Evolutionary conservation across 1,140 invertebrate species (phyloP), one percentile per base, ranked within the genome.

Genomic region (Sycophila sp.): DNA sequence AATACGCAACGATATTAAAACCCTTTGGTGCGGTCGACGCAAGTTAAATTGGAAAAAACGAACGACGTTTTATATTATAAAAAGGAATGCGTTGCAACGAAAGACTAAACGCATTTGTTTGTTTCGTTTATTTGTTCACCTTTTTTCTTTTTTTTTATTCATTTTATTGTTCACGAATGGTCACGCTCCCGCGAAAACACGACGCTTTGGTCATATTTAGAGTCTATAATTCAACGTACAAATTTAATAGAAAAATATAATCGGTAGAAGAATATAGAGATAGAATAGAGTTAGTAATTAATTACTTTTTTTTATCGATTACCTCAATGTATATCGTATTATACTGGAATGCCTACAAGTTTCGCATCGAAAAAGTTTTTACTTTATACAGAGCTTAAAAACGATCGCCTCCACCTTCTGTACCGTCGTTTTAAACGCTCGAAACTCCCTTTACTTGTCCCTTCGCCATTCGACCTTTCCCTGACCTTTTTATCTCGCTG

Each of bases 221-320:
- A 82, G 79, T 81, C 81, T 83, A 84, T 75, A 84, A 86, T 84
- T 83, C 77, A 85, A 86, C 83, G 82, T 86, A 85, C 83, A 86
- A 86, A 85, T 85, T 79, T 81, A 85, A 86, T 86, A 86, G 85
- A 85, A 86, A 86, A 86, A 86, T 86, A 86, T 85, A 85, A 84
- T 85, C 73, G 82, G 83, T 86, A 85, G 82, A 85, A 85, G 83
- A 85, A 85, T 83, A 84, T 86, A 85, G 83, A 85, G 82, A 85
- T 86, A 85, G 81, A 83, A 81, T 82, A 83, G 81, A 84, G 82
- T 81, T 85, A 82, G 81, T n/a, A 82, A 78, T 84, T 76, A 83
- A 81, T 83, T 75, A 74, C 78, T 76, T 76, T 76, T 42, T 32
- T 49, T 72, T 71, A 38, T 65, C 10, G 70, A 71, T 69, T 73